Evolutionary conservation across 2,888 invertebrate genomes (phyloP).

Genomic region (Phortica magna): DNA sequence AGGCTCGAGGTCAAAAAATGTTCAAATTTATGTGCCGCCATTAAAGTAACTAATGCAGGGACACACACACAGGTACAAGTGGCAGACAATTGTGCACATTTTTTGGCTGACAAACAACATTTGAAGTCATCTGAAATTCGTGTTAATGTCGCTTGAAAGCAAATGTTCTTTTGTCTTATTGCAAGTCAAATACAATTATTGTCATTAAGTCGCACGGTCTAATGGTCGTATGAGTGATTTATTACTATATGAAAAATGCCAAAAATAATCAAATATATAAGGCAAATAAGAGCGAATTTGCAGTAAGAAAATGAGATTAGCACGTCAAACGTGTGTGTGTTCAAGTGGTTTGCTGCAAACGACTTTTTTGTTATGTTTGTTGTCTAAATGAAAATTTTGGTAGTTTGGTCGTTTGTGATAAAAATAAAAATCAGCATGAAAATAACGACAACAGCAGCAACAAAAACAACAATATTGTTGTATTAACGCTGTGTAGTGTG

Average conservation of each 20-base stretch:
- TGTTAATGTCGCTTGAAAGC: background rate
- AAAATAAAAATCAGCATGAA: slow-evolving; percentile 72
- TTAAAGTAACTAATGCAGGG: too few relatives aligned
- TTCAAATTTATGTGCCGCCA: too few relatives aligned
- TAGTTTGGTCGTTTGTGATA: slow-evolving; percentile 47
- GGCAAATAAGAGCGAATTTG: background rate
- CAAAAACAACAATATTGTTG: slow-evolving; percentile 50
- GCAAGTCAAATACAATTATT: slow-evolving; percentile 62
- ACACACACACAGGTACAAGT: too few relatives aligned
- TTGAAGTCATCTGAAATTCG: too few relatives aligned
- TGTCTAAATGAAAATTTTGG: background rate
- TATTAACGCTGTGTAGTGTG: slow-evolving; percentile 35
- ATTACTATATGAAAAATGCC: slow-evolving; percentile 52
- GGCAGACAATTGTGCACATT: too few relatives aligned
- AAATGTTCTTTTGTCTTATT: background rate
- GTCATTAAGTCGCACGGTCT: slow-evolving; percentile 57
- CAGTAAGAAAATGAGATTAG: background rate
- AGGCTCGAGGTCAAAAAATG: too few relatives aligned
- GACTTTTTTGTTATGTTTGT: background rate
- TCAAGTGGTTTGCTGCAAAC: background rate
- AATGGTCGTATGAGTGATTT: slow-evolving; percentile 61
- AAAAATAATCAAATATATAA: slow-evolving; percentile 64
- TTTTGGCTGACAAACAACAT: too few relatives aligned
- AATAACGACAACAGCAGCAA: slow-evolving; percentile 65
- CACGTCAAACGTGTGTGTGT: slow-evolving; percentile 6